A percentile compares a stretch with the other conserved stretches of the same genome.
Evolutionary conservation across 1,140 invertebrate species (phyloP).

Genomic region (Papilio aristodemus): DNA sequence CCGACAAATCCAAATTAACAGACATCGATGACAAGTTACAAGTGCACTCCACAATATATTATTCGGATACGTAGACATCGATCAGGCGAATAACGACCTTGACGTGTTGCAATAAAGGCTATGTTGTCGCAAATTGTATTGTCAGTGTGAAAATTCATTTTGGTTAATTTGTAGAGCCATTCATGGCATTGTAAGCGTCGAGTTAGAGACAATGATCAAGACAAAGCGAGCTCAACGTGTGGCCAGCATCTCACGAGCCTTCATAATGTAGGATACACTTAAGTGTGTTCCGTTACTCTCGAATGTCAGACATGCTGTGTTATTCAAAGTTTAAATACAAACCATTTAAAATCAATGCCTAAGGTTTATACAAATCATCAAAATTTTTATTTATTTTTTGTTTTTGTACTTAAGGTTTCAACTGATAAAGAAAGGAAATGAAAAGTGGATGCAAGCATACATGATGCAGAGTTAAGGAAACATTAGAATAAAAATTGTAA

Average conservation of each 20-base stretch:
- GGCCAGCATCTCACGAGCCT: conserved; percentile 57
- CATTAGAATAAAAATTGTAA: too few species aligned
- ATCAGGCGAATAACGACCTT: conserved; percentile 33
- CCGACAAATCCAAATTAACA: conserved; percentile 67
- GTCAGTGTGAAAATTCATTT: conserved; percentile 34
- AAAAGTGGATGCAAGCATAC: too few species aligned
- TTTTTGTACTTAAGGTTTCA: neutral
- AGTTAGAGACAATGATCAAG: conserved; percentile 65
- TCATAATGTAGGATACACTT: conserved; percentile 42
- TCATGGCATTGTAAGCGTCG: conserved; percentile 59
- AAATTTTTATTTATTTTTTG: neutral
- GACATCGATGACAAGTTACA: conserved; percentile 74
- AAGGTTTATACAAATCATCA: neutral
- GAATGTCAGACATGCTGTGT: conserved; percentile 32
- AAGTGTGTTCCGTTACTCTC: conserved; percentile 49
- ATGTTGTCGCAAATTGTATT: conserved; percentile 26
- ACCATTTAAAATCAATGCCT: neutral
- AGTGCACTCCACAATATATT: conserved; percentile 55
- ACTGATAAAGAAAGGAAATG: too few species aligned
- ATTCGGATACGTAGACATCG: conserved; percentile 34
- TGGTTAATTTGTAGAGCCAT: conserved; percentile 49
- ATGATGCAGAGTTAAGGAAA: too few species aligned
- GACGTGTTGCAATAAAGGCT: conserved; percentile 37
- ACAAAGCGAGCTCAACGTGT: conserved; percentile 64
- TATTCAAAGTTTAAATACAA: conserved; percentile 4